Evolutionary conservation across 2,888 invertebrate genomes (phyloP), one percentile per base, ranked within the genome.

Genomic region (Lumbricus terrestris): DNA sequence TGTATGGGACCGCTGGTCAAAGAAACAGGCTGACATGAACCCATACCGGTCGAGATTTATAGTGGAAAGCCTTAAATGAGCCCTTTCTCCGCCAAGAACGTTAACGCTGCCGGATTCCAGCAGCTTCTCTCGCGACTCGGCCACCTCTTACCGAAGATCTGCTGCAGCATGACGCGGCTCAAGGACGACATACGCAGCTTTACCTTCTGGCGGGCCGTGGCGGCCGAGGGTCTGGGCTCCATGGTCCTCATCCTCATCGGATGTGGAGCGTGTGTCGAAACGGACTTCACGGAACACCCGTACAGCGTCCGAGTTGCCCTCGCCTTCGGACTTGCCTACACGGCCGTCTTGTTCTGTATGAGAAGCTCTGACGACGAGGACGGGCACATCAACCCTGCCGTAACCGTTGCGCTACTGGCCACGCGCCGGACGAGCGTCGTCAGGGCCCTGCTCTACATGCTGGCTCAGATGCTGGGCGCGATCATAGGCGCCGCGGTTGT

Each of bases 311-410:
- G 69, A 82, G 91, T 94, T 37, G 93, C 94, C 16, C 92, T 94
- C 37, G 93, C 94, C 5, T 95, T 95, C 91, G 95, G 95, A 20
- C 91, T 95, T 47, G 93, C 94, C 0, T 93, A 94, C 29, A 93
- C 94, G 8, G 93, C 94, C 4, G 91, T 95, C 89, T 93, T 94
- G 38, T 94, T 94, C 91, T 94, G 94, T 91, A 93, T 94, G 82
- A 94, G 91, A 16, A 69, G 82, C 20, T 13, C 82, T 20, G 88
- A 94, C 90, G 95, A 95, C 18, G 85, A 94, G 90, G 95, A 95
- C 20, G 94, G 94, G 11, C 95, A 95, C 91, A 93, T 95, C 92
- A 95, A 95, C 90, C 95, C 95, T 0, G 95, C 95, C 4, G 93
- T 95, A 6, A 95, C 95, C 6, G 40, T 90, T 29, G 91, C 91